These are phyloP conservation scores for Thamnophis elegans DNA, from an alignment of 2,797 vertebrate genomes.

Conservation along the genomic window DNA sequence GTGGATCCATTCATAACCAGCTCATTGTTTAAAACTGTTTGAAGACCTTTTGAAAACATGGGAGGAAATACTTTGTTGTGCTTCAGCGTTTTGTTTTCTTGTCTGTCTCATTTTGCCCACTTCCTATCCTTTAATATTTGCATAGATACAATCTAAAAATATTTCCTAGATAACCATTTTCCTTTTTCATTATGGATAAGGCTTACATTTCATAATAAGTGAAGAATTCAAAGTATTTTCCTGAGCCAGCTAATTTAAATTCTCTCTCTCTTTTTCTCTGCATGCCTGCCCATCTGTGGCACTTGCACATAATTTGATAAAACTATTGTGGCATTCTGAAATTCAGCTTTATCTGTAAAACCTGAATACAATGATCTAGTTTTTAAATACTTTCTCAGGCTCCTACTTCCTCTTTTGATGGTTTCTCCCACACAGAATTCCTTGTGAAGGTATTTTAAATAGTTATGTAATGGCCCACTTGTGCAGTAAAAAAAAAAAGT, in stretches of 20 bases:
- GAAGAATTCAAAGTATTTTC: background rate
- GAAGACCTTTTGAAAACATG: background rate
- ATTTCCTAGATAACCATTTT: background rate
- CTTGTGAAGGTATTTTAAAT: conserved; percentile 66
- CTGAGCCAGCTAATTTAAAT: background rate
- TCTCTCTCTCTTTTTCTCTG: background rate
- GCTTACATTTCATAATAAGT: background rate
- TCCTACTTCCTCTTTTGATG: conserved; percentile 25
- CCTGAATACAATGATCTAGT: background rate
- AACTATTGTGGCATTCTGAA: background rate
- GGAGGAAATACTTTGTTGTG: background rate
- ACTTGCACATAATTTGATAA: background rate
- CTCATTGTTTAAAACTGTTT: background rate
- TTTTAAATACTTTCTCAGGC: conserved; percentile 12
- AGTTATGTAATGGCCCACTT: conserved; percentile 68
- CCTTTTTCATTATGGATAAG: background rate
- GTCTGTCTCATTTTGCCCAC: background rate
- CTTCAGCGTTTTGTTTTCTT: background rate
- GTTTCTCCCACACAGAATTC: conserved; percentile 38
- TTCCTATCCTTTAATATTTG: background rate
- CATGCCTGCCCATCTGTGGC: background rate
- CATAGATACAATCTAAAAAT: background rate
- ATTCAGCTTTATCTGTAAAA: background rate
- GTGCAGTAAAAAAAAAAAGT: conserved; percentile 57
- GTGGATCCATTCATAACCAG: background rate